Percentiles rank a stretch among this genome's conserved stretches.
Conservation (phyloP, 1,140 invertebrate genomes). For the Spodoptera litura region DNA sequence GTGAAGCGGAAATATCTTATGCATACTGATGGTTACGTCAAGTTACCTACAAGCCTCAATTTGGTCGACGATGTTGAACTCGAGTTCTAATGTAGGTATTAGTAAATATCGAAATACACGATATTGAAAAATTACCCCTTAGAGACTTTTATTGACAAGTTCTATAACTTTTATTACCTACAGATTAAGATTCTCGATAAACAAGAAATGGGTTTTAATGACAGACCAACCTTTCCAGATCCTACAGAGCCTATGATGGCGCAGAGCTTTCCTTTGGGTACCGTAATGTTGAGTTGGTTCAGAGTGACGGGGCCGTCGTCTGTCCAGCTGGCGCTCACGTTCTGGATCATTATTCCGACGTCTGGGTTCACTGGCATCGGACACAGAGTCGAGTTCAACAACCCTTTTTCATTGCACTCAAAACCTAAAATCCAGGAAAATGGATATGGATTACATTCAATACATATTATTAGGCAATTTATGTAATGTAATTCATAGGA, state of each 20-base stretch:
- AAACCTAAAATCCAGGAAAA: constrained; percentile 66
- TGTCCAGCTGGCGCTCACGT: constrained; percentile 88
- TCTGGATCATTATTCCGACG: constrained; percentile 73
- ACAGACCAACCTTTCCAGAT: constrained; percentile 89
- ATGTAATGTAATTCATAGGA: not conserved
- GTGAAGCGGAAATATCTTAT: constrained; percentile 16
- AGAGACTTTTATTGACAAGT: too few species aligned
- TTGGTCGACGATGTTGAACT: not conserved
- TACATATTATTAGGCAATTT: too few species aligned
- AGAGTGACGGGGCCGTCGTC: constrained; percentile 83
- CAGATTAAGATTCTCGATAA: not conserved
- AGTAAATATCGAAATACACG: not conserved
- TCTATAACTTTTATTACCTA: too few species aligned
- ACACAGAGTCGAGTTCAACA: constrained; percentile 59
- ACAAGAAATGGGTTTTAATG: not conserved
- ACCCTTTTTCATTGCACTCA: constrained; percentile 74
- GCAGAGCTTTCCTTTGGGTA: constrained; percentile 90
- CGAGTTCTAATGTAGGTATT: not conserved
- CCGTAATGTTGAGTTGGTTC: constrained; percentile 87
- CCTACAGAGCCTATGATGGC: constrained; percentile 93
- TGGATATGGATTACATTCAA: not conserved
- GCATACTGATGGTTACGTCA: constrained; percentile 7
- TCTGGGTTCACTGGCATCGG: constrained; percentile 64
- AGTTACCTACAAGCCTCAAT: constrained; percentile 14
- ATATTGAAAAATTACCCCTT: too few species aligned